A percentile compares a stretch with the other conserved stretches of the same genome.
Conservation (phyloP, 1,140 invertebrate genomes). For the fruit fly (Drosophila melanogaster) region DNA sequence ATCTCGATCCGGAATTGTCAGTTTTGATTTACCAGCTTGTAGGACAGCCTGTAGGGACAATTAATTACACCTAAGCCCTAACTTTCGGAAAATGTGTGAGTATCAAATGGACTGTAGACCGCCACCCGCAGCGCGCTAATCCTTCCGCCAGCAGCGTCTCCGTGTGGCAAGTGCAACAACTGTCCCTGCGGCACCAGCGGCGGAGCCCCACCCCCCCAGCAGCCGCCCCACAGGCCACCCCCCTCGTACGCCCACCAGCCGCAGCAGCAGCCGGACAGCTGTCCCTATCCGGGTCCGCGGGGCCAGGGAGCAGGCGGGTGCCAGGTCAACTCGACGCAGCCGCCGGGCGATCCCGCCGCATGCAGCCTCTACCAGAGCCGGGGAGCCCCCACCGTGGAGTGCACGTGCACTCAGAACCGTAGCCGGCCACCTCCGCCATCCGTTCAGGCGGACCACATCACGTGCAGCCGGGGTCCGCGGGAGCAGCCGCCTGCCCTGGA, state of each 20-base stretch:
- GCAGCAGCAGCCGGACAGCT: background rate
- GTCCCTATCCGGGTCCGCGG: background rate
- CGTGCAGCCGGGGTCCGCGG: constrained; percentile 20
- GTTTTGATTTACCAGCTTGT: constrained; percentile 1
- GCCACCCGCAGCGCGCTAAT: background rate
- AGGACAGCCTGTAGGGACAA: constrained; percentile 14
- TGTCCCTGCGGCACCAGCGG: constrained; percentile 55
- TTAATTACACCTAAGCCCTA: background rate
- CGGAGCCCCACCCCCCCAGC: constrained; percentile 4
- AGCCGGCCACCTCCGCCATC: background rate
- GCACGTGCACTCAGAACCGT: constrained; percentile 29
- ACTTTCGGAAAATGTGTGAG: constrained; percentile 30
- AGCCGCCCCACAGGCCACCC: background rate
- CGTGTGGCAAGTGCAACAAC: constrained; percentile 55
- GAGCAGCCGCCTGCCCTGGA: background rate
- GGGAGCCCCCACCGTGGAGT: constrained; percentile 23
- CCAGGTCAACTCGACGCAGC: background rate
- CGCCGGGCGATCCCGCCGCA: constrained; percentile 3
- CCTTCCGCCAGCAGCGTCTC: constrained; percentile 15
- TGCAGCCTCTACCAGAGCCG: background rate
- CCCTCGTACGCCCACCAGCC: constrained; percentile 1
- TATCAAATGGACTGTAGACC: constrained; percentile 1
- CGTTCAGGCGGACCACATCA: constrained; percentile 38
- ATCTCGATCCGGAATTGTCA: constrained; percentile 5
- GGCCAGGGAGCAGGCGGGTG: background rate